A percentile compares a stretch with the other conserved stretches of the same genome.
Conservation (phyloP, 2,797 vertebrate genomes). For the Urophycis tenuis region DNA sequence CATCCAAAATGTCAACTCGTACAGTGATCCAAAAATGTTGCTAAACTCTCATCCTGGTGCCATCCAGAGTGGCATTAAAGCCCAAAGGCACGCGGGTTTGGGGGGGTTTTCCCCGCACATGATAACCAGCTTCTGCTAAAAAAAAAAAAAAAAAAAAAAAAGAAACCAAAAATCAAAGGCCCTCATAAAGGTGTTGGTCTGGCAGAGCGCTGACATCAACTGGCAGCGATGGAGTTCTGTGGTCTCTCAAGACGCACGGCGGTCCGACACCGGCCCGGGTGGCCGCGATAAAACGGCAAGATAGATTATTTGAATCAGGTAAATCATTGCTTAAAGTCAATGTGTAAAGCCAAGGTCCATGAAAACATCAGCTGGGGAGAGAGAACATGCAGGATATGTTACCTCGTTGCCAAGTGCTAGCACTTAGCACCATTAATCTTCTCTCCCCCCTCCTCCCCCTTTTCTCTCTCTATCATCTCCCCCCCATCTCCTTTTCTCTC, state of each 20-base stretch:
- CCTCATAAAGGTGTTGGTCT: not conserved
- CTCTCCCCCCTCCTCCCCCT: not conserved
- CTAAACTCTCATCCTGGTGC: not conserved
- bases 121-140: not conserved
- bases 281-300: slow-evolving; percentile 47
- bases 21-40: slow-evolving; percentile 45
- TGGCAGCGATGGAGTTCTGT: not conserved
- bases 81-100: too few relatives aligned
- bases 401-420: slow-evolving; percentile 65
- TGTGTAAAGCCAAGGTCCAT: slow-evolving; percentile 62
- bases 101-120: too few relatives aligned
- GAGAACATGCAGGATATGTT: slow-evolving; percentile 61
- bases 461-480: slow-evolving; percentile 38
- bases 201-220: not conserved
- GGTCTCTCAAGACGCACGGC: not conserved
- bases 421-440: slow-evolving; percentile 72
- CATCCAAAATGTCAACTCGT: slow-evolving; percentile 62
- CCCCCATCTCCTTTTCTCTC: slow-evolving; percentile 30
- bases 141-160: slow-evolving; percentile 5
- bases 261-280: slow-evolving; percentile 8
- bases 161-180: too few relatives aligned
- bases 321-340: slow-evolving; percentile 66
- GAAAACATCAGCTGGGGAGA: slow-evolving; percentile 61
- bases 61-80: slow-evolving; percentile 51
- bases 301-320: slow-evolving; percentile 62